A percentile compares a stretch with the other conserved stretches of the same genome.
Evolutionary conservation across 2,113 vertebrate species (phyloP).

Genomic region (Myiopsitta monachus): DNA sequence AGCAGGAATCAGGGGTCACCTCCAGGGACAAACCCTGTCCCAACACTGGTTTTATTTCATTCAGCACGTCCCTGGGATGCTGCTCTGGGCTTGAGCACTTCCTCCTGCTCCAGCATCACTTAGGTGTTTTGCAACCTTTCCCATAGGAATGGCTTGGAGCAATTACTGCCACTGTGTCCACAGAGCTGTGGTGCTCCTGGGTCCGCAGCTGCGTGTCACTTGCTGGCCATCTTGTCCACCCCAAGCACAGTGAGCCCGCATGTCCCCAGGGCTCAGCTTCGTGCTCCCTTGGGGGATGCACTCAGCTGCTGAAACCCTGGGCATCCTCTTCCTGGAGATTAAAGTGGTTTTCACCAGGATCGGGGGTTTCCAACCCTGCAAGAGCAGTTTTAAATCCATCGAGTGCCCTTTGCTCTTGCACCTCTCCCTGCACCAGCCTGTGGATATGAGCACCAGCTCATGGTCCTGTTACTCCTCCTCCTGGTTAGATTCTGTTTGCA

Average conservation of each 20-base stretch:
- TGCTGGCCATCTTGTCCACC: neutral
- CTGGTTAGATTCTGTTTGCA: accelerated
- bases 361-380: neutral
- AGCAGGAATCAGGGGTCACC: neutral
- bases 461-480: neutral
- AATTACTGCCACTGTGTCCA: accelerated
- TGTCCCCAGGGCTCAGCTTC: neutral
- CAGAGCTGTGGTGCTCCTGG: neutral
- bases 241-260: accelerated
- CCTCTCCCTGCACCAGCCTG: neutral
- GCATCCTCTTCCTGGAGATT: neutral
- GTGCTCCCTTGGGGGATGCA: neutral
- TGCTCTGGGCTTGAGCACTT: accelerated
- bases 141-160: neutral
- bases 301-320: neutral
- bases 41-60: neutral
- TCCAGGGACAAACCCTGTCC: neutral
- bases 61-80: neutral
- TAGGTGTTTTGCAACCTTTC: accelerated
- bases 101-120: neutral
- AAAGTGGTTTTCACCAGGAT: neutral
- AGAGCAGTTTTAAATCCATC: accelerated
- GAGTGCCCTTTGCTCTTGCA: accelerated
- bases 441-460: accelerated
- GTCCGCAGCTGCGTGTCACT: neutral